These are phyloP conservation scores for Eciton burchellii DNA, from an alignment of 1,140 invertebrate genomes.

Conservation along the genomic window DNA sequence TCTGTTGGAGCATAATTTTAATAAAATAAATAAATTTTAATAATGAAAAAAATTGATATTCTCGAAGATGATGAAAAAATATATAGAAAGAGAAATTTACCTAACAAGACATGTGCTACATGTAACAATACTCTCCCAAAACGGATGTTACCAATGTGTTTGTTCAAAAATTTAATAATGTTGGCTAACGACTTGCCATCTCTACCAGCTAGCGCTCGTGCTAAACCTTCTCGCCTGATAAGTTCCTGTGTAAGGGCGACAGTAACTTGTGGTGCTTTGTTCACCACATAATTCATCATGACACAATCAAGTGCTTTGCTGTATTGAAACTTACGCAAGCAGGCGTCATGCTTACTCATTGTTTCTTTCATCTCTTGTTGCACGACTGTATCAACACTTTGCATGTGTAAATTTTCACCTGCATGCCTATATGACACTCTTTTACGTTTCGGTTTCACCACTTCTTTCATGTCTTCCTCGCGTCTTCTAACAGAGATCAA, in stretches of 20 bases:
- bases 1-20: constrained; percentile 83
- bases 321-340: constrained; percentile 93
- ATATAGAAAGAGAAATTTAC: constrained; percentile 79
- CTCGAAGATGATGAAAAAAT: constrained; percentile 1
- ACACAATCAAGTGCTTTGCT: constrained; percentile 92
- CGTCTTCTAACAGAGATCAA: constrained; percentile 94
- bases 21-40: constrained; percentile 47
- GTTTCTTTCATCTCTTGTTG: constrained; percentile 83
- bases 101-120: constrained; percentile 90
- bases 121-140: constrained; percentile 91
- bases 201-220: constrained; percentile 89
- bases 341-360: constrained; percentile 88
- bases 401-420: constrained; percentile 84
- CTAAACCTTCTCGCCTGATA: constrained; percentile 90
- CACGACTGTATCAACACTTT: constrained; percentile 86
- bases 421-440: constrained; percentile 85
- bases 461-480: constrained; percentile 86
- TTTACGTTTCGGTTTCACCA: constrained; percentile 83
- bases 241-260: constrained; percentile 94
- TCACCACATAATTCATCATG: constrained; percentile 87
- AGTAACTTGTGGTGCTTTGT: constrained; percentile 91
- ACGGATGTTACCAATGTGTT: constrained; percentile 90
- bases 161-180: constrained; percentile 92
- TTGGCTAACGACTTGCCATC: constrained; percentile 88
- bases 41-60: constrained; percentile 22